Conservation (phyloP, 92 coral and sea anemone genomes). For the Paramuricea clavata region DNA sequence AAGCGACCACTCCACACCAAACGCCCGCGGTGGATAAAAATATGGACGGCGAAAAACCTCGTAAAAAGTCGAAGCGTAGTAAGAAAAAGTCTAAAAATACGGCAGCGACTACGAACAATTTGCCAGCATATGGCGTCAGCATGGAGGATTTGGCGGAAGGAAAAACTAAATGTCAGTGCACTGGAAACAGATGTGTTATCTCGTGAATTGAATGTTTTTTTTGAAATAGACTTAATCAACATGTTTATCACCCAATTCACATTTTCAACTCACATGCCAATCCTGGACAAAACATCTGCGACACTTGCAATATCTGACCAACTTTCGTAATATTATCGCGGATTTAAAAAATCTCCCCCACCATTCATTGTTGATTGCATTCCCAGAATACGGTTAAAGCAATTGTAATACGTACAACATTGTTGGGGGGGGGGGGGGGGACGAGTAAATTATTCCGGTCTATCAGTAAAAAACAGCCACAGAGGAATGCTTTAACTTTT, state of each 20-base stretch:
- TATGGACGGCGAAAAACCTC: not conserved
- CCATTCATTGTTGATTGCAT: too few species aligned
- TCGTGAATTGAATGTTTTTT: not conserved
- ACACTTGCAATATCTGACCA: too few species aligned
- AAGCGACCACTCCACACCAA: not conserved
- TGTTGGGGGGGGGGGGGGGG: too few species aligned
- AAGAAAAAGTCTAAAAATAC: slow-evolving; percentile 42
- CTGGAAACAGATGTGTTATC: slow-evolving; percentile 11
- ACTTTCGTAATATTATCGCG: too few species aligned
- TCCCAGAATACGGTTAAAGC: too few species aligned
- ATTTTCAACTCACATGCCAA: too few species aligned
- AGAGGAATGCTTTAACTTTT: too few species aligned
- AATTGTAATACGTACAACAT: too few species aligned
- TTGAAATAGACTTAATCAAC: not conserved
- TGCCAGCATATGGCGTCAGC: slow-evolving; percentile 19
- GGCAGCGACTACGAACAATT: slow-evolving; percentile 25
- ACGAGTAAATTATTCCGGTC: too few species aligned
- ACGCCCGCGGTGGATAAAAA: not conserved
- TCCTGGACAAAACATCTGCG: too few species aligned
- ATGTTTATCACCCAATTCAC: not conserved
- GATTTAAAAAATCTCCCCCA: too few species aligned
- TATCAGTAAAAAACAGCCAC: too few species aligned
- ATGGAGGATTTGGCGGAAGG: slow-evolving; percentile 41
- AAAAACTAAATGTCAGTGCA: slow-evolving; percentile 38
- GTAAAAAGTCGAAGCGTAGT: slow-evolving; percentile 29